phyloP scores from a whole-genome alignment of 2,888 invertebrate species.

The Meganola albula region DNA sequence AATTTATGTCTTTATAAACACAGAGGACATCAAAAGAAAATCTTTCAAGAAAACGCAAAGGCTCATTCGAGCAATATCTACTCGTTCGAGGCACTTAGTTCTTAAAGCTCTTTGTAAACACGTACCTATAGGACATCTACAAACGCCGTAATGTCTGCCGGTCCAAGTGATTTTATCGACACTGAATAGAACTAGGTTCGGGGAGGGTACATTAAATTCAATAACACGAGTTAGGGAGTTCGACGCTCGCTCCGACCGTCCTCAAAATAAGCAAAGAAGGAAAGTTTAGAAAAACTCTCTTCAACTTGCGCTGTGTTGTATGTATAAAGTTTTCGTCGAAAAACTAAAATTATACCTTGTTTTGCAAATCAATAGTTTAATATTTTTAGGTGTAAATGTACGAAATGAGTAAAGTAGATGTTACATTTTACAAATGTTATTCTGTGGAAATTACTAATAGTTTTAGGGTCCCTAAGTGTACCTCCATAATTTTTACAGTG shows the following conservation, averaged over 20 bases:
- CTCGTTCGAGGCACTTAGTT: conserved; percentile 24
- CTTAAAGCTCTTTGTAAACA: conserved; percentile 7
- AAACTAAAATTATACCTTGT: conserved; percentile 43
- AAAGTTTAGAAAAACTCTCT: conserved; percentile 67
- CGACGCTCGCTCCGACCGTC: conserved; percentile 73
- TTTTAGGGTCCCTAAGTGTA: too few species aligned
- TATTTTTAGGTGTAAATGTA: background rate
- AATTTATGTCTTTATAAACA: conserved; percentile 38
- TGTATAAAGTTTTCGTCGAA: conserved; percentile 53
- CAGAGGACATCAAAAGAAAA: conserved; percentile 35
- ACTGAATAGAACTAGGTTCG: conserved; percentile 59
- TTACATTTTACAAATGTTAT: background rate
- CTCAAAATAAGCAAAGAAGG: conserved; percentile 73
- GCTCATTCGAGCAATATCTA: conserved; percentile 19
- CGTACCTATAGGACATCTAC: conserved; percentile 16
- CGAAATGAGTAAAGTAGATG: background rate
- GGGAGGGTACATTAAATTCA: conserved; percentile 74
- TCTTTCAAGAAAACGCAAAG: conserved; percentile 21
- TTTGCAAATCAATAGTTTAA: conserved; percentile 10
- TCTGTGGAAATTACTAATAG: too few species aligned
- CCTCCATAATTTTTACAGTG: too few species aligned
- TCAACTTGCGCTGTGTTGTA: conserved; percentile 61
- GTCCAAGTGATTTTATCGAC: conserved; percentile 61
- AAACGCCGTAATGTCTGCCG: conserved; percentile 35
- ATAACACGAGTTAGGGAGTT: conserved; percentile 76